Base-by-base conservation (phyloP, 2,888 invertebrate species). In the Leptura quadrifasciata region DNA sequence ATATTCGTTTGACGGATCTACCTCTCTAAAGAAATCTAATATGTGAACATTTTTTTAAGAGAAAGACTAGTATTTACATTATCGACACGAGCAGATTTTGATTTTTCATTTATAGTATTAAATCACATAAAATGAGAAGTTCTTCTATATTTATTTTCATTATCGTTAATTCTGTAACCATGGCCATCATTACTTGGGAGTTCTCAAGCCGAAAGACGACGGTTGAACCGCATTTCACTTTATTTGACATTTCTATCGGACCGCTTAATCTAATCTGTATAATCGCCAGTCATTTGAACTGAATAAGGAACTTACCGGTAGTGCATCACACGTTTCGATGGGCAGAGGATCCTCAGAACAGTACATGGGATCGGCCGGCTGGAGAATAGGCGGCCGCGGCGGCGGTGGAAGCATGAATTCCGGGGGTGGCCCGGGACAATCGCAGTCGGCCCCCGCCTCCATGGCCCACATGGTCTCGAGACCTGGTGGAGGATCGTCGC, bases 381-480 rank as follows among this genome's bases (percentile, higher is more conserved):
- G 93, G 80, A 94, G 91, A 86, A 94, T 93, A 74, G 94, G 94
- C 71, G 94, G 94, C 86, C 94, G 89, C 58, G 94, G 94, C 20
- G 94, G 94, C 76, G 94, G 94, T 74, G 94, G 94, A 85, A 94
- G 89, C 87, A 94, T 90, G 88, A 94, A 94, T 90, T 94, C 93
- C 79, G 94, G 94, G 84, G 94, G 94, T 85, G 94, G 94, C 85
- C 94, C 94, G 84, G 94, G 92, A 90, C 94, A 94, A 89, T 94
- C 94, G 89, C 94, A 94, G 91, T 94, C 94, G 89, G 93, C 90
- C 89, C 93, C 93, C 90, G 93, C 92, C 89, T 94, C 91, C 90
- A 88, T 87, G 76, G 93, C 93, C 94, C 94, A 94, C 93, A 94
- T 94, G 91, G 91, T 91, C 88, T 86, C 86, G 60, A 84, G 82